Percentiles rank a stretch among this genome's conserved stretches.
These are phyloP conservation scores for Fulmarus glacialis DNA, from an alignment of 2,113 vertebrate genomes.

Conservation along the genomic window DNA sequence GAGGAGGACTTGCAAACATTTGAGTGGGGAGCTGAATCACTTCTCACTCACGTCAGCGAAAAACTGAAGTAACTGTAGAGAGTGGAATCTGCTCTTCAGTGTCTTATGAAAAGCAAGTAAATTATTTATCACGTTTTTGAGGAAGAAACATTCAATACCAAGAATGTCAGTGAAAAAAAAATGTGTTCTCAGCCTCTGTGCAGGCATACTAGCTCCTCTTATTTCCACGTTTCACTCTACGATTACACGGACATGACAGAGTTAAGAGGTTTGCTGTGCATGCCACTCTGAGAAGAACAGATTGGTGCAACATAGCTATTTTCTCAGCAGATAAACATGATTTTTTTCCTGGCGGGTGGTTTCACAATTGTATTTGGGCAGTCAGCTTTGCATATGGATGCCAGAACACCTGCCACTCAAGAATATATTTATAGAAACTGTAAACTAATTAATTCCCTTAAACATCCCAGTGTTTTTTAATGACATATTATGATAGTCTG, in stretches of 20 bases:
- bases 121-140: not conserved
- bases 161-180: not conserved
- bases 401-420: conserved; percentile 42
- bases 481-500: not conserved
- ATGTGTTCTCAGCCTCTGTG: not conserved
- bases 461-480: conserved; percentile 34
- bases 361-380: conserved; percentile 36
- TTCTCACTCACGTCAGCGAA: not conserved
- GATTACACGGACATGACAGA: not conserved
- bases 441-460: conserved; percentile 64
- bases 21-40: not conserved
- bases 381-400: conserved; percentile 37
- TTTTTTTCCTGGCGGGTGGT: not conserved
- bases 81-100: not conserved
- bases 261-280: conserved; percentile 19
- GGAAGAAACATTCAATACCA: not conserved
- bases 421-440: conserved; percentile 53
- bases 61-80: not conserved
- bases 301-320: conserved; percentile 1
- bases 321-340: conserved; percentile 59
- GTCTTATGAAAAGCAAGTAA: not conserved
- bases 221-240: not conserved
- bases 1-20: not conserved
- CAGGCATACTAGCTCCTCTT: not conserved
- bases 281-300: not conserved